Evolutionary conservation across 2,888 invertebrate genomes (phyloP).

Genomic region (Halocaridina rubra): DNA sequence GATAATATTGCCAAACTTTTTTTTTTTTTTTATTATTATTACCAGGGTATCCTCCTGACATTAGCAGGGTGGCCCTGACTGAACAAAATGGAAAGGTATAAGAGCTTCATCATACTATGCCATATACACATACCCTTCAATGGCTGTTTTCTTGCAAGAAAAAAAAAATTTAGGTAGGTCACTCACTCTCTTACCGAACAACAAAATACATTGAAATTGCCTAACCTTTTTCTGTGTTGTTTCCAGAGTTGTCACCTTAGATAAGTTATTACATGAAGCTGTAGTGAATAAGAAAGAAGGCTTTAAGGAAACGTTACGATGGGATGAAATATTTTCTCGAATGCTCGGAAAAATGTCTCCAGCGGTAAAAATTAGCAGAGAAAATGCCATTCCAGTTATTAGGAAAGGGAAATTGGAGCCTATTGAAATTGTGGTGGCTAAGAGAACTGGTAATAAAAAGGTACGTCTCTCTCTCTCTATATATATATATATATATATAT

Average conservation of each 20-base stretch:
- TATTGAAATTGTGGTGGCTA: conserved; percentile 81
- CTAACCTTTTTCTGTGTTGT: too few species aligned
- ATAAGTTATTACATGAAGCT: conserved; percentile 71
- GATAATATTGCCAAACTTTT: too few species aligned
- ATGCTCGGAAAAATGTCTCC: conserved; percentile 60
- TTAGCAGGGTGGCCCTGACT: too few species aligned
- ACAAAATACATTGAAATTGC: too few species aligned
- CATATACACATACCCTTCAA: too few species aligned
- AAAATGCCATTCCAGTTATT: conserved; percentile 65
- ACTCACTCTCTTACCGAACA: too few species aligned
- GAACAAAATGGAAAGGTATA: too few species aligned
- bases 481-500: conserved; percentile 28
- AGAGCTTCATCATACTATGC: too few species aligned
- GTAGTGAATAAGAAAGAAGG: conserved; percentile 68
- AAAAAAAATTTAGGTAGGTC: too few species aligned
- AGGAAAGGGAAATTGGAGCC: conserved; percentile 80
- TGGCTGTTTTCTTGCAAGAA: too few species aligned
- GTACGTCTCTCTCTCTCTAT: conserved; percentile 69
- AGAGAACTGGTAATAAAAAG: conserved; percentile 89
- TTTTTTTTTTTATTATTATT: too few species aligned
- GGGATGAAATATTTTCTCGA: conserved; percentile 74
- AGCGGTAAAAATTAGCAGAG: conserved; percentile 52
- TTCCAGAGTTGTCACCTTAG: conserved; percentile 71
- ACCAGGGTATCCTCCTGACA: too few species aligned
- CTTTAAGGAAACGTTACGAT: conserved; percentile 67